phyloP scores from a whole-genome alignment of 2,888 invertebrate genomes.

The Drosophila fungiperda region DNA sequence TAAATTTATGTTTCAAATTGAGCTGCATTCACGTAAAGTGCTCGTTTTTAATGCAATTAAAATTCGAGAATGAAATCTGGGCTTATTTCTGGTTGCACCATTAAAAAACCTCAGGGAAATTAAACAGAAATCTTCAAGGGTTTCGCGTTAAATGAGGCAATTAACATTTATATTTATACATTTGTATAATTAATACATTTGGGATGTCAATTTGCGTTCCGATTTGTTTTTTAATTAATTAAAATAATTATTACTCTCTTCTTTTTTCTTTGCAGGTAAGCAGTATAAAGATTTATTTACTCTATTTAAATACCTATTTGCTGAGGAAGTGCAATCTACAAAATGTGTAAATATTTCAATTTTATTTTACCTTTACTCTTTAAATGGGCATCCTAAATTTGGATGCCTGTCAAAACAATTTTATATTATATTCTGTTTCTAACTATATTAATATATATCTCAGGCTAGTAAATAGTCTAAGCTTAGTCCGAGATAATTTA shows the following conservation, averaged over 20 bases:
- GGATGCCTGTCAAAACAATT: neutral
- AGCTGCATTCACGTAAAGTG: conserved; percentile 60
- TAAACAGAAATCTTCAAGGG: conserved; percentile 18
- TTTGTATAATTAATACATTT: conserved; percentile 37
- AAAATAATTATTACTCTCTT: conserved; percentile 36
- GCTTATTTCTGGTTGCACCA: neutral
- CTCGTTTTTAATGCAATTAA: conserved; percentile 64
- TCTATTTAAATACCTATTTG: conserved; percentile 24
- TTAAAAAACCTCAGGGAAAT: neutral
- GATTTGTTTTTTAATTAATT: conserved; percentile 25
- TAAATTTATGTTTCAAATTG: conserved; percentile 57
- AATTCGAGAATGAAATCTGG: neutral
- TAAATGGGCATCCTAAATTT: neutral
- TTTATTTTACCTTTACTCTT: neutral
- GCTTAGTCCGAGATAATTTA: neutral
- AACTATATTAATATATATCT: neutral
- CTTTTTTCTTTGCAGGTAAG: conserved; percentile 47
- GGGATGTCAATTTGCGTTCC: conserved; percentile 13
- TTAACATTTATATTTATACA: conserved; percentile 9
- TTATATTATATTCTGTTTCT: neutral
- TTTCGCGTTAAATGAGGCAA: conserved; percentile 41
- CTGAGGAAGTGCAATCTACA: conserved; percentile 17
- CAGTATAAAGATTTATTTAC: conserved; percentile 17
- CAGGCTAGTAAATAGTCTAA: neutral
- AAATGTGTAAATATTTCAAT: neutral